Evolutionary conservation across 2,797 vertebrate genomes (phyloP).

Genomic region (Acipenser ruthenus): DNA sequence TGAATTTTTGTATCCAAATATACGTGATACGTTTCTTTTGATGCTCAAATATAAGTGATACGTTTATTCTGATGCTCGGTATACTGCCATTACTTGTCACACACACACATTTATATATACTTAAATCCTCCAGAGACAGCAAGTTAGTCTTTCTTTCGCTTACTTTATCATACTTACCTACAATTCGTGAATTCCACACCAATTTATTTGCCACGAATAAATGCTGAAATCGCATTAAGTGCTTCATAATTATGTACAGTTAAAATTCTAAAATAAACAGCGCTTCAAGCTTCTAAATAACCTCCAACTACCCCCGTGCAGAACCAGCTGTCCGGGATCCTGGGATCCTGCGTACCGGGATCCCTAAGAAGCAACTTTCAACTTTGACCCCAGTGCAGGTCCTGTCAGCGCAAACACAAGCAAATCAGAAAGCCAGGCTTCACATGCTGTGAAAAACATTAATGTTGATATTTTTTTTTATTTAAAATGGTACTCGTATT

Average conservation of each 20-base stretch:
- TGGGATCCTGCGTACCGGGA: neutral
- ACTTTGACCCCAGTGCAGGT: neutral
- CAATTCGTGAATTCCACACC: too few relatives aligned
- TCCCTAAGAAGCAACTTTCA: conserved; percentile 10
- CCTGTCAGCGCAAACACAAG: conserved; percentile 4
- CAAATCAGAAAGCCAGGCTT: neutral
- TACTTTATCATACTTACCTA: too few relatives aligned
- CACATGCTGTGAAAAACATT: neutral
- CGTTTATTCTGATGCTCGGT: too few relatives aligned
- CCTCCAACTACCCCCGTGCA: neutral
- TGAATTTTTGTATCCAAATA: too few relatives aligned
- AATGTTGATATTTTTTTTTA: neutral
- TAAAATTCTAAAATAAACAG: neutral
- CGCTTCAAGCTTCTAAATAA: neutral
- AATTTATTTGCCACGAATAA: neutral
- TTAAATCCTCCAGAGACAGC: too few relatives aligned
- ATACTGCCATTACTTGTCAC: too few relatives aligned
- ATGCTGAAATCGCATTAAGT: neutral
- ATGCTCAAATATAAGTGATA: too few relatives aligned
- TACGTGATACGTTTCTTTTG: too few relatives aligned
- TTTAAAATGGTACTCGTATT: neutral
- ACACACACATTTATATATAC: too few relatives aligned
- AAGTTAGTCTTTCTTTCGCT: too few relatives aligned
- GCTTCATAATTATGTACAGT: neutral
- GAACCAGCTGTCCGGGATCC: neutral